Evolutionary conservation across 2,888 invertebrate genomes (phyloP), one percentile per base, ranked within the genome.

Genomic region (Drosophila siamana): DNA sequence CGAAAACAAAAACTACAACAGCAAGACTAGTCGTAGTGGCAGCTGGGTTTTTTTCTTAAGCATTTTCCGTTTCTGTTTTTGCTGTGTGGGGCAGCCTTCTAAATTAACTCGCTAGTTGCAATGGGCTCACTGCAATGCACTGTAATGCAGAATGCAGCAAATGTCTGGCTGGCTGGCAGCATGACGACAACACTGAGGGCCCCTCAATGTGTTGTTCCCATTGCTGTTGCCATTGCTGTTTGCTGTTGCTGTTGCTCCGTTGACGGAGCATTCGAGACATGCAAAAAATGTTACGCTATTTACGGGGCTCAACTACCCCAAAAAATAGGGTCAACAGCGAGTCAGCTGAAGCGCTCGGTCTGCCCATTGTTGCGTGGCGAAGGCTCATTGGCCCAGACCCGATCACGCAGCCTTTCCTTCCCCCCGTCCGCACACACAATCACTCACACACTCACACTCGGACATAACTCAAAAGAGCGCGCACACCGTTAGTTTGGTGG

Each of bases 391-490:
- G 84, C 82, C 84, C 78, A 80, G 69, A 64, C 71, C 66, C 40
- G 46, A 48, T 33, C 47, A 52, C 61, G 51, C 15, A 30, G 4
- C 55, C 19, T 11, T 13, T 6, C 30, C 16, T 0, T 7, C 4
- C 15, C 19, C 19, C 3, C 19, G 19, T 3, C 19, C 19, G 19
- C 19, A 19, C 19, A 2, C 19, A 3, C 19, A 19, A 1, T 19
- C 19, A 3, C 19, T 2, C 19, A 2, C 19, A 3, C 19, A 2
- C 19, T 19, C 1, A 67, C 63, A 78, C 68, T n/a, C n/a, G n/a
- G n/a, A 73, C 72, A 89, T 88, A 88, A 88, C 88, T 89, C 88
- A 88, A 88, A 88, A 88, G 86, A 86, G 89, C 86, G 86, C 80
- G 86, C 88, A 86, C 86, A 86, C 84, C 89, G 89, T 89, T 86